Conservation (phyloP, 2,888 invertebrate genomes). For the Troides helena region DNA sequence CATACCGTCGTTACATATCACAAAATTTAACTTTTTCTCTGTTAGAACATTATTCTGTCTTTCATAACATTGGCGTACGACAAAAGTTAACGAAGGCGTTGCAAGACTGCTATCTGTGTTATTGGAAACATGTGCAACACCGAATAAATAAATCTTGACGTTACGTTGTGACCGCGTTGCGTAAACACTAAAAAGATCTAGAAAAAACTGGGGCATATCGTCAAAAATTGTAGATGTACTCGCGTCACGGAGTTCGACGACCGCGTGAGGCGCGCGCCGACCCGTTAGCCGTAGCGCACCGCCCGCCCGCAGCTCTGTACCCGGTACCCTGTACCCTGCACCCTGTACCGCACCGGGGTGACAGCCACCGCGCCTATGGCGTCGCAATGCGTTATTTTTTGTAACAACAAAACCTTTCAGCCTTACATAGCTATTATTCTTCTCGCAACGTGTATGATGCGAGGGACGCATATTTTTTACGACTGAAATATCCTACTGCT, state of each 20-base stretch:
- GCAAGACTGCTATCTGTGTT: not conserved
- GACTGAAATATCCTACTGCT: not conserved
- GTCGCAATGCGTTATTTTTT: not conserved
- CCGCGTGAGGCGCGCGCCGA: constrained; percentile 46
- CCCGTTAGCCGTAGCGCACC: constrained; percentile 41
- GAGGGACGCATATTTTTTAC: not conserved
- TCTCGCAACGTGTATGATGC: not conserved
- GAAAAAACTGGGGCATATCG: constrained; percentile 63
- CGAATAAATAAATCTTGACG: constrained; percentile 4
- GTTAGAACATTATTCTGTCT: not conserved
- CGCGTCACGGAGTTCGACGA: constrained; percentile 68
- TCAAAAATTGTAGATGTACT: constrained; percentile 71
- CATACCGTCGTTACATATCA: not conserved
- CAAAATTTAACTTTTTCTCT: not conserved
- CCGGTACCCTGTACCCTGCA: constrained; percentile 30
- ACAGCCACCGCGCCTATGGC: constrained; percentile 14
- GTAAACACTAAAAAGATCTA: constrained; percentile 31
- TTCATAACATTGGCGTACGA: not conserved
- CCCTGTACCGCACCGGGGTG: constrained; percentile 42
- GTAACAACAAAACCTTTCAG: not conserved
- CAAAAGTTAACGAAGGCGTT: not conserved
- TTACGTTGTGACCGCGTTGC: constrained; percentile 30
- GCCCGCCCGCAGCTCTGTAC: constrained; percentile 43
- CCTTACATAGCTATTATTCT: not conserved
- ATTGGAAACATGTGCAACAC: constrained; percentile 4